Base-by-base conservation (phyloP, 1,140 invertebrate species). In the Atopsyche davidsoni region DNA sequence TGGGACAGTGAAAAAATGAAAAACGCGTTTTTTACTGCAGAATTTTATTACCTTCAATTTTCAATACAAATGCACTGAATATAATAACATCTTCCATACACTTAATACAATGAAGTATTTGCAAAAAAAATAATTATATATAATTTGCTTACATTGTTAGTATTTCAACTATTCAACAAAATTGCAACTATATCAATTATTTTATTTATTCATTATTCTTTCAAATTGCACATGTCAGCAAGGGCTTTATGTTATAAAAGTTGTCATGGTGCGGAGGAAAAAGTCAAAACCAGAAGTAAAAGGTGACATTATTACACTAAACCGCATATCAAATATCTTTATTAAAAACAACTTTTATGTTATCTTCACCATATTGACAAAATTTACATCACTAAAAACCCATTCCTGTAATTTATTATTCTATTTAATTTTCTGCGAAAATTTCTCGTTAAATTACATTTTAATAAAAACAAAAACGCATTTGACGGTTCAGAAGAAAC, bases 101-200 rank as follows among this genome's bases (percentile, higher is more conserved):
- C 42, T 48, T 50, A 53, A 57, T 46, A 57, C 55, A 53, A 53
- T 46, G 44, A 51, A 51, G 51, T 58, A 58, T 58, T 46, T 50
- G 50, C 49, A 51, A 58, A 58, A 54, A 58, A 57, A 53, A 52
- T 52, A 52, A 18, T 39, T 51, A 32, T 41, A 25, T 23, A 39
- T 45, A 49, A 49, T 52, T 57, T 46, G 46, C 50, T 58, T 58
- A 53, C 48, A 51, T 11, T 51, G 50, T 40, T 56, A 56, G 38
- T 51, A 52, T 46, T 53, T 48, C 51, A 58, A 53, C 55, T 58
- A 58, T 53, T 47, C 34, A 58, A 58, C 55, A 58, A 58, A 58
- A 58, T 58, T 58, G 51, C 51, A 46, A 39, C 51, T 53, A 58
- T 53, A 46, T 42, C 46, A 53, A 39, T 39, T 43, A 50, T 22